phyloP scores from a whole-genome alignment of 2,797 vertebrate genomes.

The Siniperca obscura region DNA sequence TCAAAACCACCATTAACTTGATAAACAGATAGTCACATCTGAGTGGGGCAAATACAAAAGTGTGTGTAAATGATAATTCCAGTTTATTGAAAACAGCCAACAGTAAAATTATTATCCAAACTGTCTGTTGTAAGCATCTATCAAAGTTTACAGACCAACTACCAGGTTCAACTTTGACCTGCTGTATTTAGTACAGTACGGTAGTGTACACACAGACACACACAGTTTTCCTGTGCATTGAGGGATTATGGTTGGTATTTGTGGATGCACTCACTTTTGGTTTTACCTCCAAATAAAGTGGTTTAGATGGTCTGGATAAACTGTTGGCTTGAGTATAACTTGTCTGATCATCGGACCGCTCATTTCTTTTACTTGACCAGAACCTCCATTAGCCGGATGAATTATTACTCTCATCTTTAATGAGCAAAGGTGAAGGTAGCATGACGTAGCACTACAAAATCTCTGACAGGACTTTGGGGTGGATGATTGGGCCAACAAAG shows the following conservation, averaged over 20 bases:
- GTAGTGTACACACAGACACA: too few species aligned
- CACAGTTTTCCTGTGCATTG: too few species aligned
- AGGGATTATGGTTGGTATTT: too few species aligned
- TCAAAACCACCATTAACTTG: conserved; percentile 10
- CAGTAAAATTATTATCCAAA: background rate
- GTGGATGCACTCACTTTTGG: background rate
- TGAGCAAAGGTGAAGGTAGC: background rate
- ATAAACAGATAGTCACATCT: conserved; percentile 3
- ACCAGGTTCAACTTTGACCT: background rate
- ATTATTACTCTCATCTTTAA: background rate
- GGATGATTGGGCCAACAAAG: too few species aligned
- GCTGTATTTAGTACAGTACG: background rate
- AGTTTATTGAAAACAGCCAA: too few species aligned
- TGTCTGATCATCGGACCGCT: background rate
- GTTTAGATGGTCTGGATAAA: background rate
- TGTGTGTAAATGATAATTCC: background rate
- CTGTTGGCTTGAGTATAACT: background rate
- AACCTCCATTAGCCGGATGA: background rate
- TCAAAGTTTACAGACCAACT: background rate
- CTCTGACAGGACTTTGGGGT: too few species aligned
- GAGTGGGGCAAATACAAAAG: conserved; percentile 8
- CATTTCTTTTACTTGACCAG: background rate
- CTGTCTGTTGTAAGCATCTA: background rate
- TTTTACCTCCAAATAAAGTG: background rate
- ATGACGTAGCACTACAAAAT: too few species aligned